Base-by-base conservation (phyloP, 2,888 invertebrate genomes). In the Leptopilina drosophilae region DNA sequence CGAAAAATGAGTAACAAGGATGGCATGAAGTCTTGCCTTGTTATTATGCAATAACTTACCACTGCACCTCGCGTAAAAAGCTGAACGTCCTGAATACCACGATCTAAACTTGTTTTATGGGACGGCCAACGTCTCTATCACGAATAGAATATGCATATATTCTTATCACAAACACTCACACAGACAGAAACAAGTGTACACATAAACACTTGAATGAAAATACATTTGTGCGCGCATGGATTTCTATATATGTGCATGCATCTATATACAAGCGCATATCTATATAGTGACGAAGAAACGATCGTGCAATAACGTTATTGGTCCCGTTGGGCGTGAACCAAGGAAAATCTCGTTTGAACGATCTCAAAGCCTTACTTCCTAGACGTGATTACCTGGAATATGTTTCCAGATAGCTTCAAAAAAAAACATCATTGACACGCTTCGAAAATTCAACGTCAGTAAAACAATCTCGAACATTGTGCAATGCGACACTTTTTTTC, bases 81-180 rank as follows among this genome's bases (percentile, higher is more conserved):
- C 87, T 83, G 87, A 80, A 83, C 82, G 73, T 53, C 82, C 73
- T 82, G 83, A 81, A 81, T 86, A 87, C 85, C 85, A 76, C 79
- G 77, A 85, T 87, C 87, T 88, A 88, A 88, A 88, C 88, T 87
- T 90, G 88, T 88, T 90, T 90, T 88, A 89, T 87, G 85, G 84
- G 85, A 83, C 86, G 84, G 84, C 83, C 86, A 88, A 90, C 89
- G 88, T 90, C 90, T 90, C 90, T 90, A 90, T 90, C 89, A 86
- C 33, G 56, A 76, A 46, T 76, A 33, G 62, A 64, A 76, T 64
- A 76, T 76, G 64, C 49, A 76, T 81, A 79, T 81, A 80, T 79
- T 42, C 42, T 8, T 79, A 62, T 66, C 67, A 77, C 26, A 78
- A 77, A 76, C 42, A 62, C 66, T 69, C 76, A 77, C 76, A 64